Conservation (phyloP, 2,113 vertebrate species). For the Zingel zingel region DNA sequence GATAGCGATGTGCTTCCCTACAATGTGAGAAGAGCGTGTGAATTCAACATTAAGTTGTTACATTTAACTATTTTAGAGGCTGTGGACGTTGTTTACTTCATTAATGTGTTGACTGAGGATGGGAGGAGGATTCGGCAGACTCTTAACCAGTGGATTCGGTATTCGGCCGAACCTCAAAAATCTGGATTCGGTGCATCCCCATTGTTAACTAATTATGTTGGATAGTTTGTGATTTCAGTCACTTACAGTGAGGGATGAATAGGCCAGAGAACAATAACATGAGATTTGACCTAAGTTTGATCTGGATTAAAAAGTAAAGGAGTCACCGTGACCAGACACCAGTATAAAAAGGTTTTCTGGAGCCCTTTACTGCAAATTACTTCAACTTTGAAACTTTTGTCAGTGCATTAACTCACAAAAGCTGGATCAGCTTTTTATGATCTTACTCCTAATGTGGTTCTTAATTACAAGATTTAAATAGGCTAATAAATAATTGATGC, state of each 20-base stretch:
- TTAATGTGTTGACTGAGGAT: too few relatives aligned
- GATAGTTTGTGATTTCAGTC: not conserved
- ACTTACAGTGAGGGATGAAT: not conserved
- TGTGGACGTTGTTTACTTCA: too few relatives aligned
- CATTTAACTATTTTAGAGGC: too few relatives aligned
- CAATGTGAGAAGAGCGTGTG: too few relatives aligned
- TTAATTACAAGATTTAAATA: slow-evolving; percentile 35
- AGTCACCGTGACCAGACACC: not conserved
- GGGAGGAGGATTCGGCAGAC: too few relatives aligned
- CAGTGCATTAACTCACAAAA: not conserved
- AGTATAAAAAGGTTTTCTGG: not conserved
- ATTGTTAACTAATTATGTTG: not conserved
- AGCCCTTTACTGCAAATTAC: not conserved
- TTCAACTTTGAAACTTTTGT: slow-evolving; percentile 8
- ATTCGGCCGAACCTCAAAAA: too few relatives aligned
- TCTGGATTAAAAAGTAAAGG: not conserved
- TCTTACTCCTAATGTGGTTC: slow-evolving; percentile 3
- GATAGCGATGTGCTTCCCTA: too few relatives aligned
- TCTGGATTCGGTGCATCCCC: too few relatives aligned
- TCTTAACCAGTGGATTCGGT: too few relatives aligned
- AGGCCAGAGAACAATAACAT: not conserved
- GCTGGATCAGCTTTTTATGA: slow-evolving; percentile 17
- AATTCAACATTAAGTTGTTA: too few relatives aligned
- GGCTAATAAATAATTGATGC: slow-evolving; percentile 41
- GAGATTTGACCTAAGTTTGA: not conserved